These are phyloP conservation scores for Vimba vimba DNA, from an alignment of 2,113 vertebrate species.

Conservation along the genomic window DNA sequence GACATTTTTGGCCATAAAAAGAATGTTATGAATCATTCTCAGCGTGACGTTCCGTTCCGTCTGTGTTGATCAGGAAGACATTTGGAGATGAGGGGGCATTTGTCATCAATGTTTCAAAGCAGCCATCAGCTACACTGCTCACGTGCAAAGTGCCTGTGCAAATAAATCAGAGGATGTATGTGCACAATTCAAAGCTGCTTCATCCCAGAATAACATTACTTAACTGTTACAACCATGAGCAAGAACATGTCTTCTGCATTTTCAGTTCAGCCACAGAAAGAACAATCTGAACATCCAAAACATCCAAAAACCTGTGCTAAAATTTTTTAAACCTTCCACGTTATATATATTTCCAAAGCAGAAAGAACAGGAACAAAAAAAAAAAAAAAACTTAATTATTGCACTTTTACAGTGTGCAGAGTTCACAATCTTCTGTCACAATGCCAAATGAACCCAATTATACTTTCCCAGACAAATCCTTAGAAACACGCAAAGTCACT, in stretches of 20 bases:
- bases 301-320: background rate
- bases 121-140: background rate
- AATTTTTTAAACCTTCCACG: background rate
- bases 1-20: constrained; percentile 3
- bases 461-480: constrained; percentile 2
- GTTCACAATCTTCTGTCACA: background rate
- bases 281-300: background rate
- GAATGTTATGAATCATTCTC: background rate
- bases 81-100: background rate
- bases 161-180: constrained; percentile 14
- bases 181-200: background rate
- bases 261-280: background rate
- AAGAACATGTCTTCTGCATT: background rate
- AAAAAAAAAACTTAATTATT: background rate
- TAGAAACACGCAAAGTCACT: background rate
- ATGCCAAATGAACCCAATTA: constrained; percentile 7
- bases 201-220: background rate
- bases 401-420: background rate
- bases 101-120: constrained; percentile 23
- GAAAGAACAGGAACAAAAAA: background rate
- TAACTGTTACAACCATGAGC: background rate
- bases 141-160: background rate
- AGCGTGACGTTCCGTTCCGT: background rate
- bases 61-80: background rate
- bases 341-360: background rate